Conservation (phyloP, 2,113 vertebrate species). For the Aegithalos caudatus region DNA sequence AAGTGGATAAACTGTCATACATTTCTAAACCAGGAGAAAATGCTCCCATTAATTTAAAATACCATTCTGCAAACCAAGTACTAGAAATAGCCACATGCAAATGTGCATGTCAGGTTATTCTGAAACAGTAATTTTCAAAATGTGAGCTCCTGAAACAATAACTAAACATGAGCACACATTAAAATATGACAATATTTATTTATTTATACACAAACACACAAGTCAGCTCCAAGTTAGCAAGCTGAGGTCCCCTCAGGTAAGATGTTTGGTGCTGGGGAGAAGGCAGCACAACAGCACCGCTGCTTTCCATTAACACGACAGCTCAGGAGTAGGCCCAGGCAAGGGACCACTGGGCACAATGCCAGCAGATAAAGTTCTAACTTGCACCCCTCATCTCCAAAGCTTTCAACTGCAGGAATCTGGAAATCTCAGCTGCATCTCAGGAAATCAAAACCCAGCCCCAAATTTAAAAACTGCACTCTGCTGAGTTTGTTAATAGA, state of each 20-base stretch:
- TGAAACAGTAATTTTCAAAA: background rate
- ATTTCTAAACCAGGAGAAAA: background rate
- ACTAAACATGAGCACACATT: background rate
- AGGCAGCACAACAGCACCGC: background rate
- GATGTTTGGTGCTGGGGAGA: background rate
- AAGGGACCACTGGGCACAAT: accelerated
- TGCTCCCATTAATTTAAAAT: background rate
- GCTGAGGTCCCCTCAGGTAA: background rate
- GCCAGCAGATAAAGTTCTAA: background rate
- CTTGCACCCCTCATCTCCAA: background rate
- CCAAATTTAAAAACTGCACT: accelerated
- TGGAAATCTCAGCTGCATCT: background rate
- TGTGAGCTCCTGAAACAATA: background rate
- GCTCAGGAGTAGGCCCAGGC: background rate
- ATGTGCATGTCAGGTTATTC: accelerated
- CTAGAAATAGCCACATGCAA: background rate
- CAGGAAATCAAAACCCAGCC: background rate
- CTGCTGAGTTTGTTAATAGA: background rate
- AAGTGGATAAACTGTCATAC: background rate
- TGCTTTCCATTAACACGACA: background rate
- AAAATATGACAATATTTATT: background rate
- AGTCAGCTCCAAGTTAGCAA: background rate
- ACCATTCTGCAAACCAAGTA: background rate
- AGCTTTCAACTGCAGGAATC: background rate
- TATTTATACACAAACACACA: background rate